Evolutionary conservation across 2,888 invertebrate species (phyloP), one percentile per base, ranked within the genome.

Genomic region (Trilocha varians): DNA sequence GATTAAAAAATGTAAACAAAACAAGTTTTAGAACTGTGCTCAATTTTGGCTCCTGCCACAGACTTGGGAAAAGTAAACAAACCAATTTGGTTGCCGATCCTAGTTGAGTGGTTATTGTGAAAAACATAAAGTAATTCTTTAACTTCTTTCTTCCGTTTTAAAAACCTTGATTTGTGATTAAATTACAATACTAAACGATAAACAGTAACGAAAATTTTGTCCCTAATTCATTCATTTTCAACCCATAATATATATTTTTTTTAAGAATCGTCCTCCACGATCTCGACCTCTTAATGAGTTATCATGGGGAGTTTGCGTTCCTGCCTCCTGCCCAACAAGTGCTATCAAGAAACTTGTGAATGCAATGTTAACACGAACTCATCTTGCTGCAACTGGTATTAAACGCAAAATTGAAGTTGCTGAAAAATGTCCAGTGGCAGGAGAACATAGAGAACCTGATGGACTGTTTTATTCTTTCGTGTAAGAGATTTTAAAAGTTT

Each of bases 251-350:
- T 6, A 13, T 36, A 11, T 15, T 5, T 36, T 39, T 11, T 35
- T 36, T 41, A 13, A 82, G 82, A 57, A 70, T 33, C 67, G 61
- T 43, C 74, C 74, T 2, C 64, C 53, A 1, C 67, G 70, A 51
- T 57, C 59, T 34, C 72, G 72, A 11, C 71, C 71, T 1, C 58
- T 74, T n/a, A 82, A 78, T 58, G 70, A 74, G 51, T 45, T 89
- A 39, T 79, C 84, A 42, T 88, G 87, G 88, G 89, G 88, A 0
- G 72, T 83, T 2, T 89, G 89, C 51, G 83, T 87, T 11, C 89
- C 89, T 0, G 70, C 71, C 0, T 64, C 74, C 0, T 89, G 89
- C 51, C 55, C 59, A 1, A 59, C 76, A 0, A 50, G 44, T 0
- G 71, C 82, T 0, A 75, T 82, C 13, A 71, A 74, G 34, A 59